phyloP scores from a whole-genome alignment of 2,888 invertebrate genomes.

The Trachelus stipa region DNA sequence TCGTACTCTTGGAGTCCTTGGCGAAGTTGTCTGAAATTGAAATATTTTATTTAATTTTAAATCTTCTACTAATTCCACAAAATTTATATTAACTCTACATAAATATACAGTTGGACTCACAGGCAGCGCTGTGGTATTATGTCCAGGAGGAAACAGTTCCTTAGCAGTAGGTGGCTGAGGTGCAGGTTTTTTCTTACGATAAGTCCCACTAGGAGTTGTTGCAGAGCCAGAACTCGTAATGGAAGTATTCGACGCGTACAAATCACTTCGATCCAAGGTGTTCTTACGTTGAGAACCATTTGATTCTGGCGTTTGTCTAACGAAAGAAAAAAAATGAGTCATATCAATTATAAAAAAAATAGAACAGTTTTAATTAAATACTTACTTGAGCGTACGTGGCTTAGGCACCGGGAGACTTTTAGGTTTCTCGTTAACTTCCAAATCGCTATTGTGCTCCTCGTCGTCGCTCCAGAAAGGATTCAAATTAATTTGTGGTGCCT shows the following conservation, averaged over 20 bases:
- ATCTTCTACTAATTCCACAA: background rate
- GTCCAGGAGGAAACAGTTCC: conserved; percentile 28
- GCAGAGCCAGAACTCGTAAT: conserved; percentile 62
- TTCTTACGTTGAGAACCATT: conserved; percentile 55
- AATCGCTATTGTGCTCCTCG: conserved; percentile 74
- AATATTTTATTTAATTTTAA: background rate
- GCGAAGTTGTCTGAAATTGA: conserved; percentile 36
- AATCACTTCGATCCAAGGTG: conserved; percentile 50
- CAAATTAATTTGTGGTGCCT: conserved; percentile 70
- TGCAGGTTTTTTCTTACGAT: conserved; percentile 77
- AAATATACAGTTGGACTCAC: background rate
- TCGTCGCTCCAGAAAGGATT: conserved; percentile 84
- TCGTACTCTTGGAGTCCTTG: conserved; percentile 69
- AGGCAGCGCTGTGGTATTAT: background rate
- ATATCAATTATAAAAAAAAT: background rate
- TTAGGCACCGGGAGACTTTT: conserved; percentile 65
- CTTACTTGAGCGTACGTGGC: conserved; percentile 67
- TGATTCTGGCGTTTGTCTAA: conserved; percentile 58
- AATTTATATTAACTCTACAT: background rate
- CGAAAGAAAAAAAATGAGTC: background rate
- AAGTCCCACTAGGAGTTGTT: conserved; percentile 68
- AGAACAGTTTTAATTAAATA: conserved; percentile 10
- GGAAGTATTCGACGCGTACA: conserved; percentile 65
- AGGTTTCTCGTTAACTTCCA: conserved; percentile 54
- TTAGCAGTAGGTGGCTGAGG: conserved; percentile 72